Base-by-base conservation (phyloP, 2,113 vertebrate genomes). In the Tylochromis polylepis region DNA sequence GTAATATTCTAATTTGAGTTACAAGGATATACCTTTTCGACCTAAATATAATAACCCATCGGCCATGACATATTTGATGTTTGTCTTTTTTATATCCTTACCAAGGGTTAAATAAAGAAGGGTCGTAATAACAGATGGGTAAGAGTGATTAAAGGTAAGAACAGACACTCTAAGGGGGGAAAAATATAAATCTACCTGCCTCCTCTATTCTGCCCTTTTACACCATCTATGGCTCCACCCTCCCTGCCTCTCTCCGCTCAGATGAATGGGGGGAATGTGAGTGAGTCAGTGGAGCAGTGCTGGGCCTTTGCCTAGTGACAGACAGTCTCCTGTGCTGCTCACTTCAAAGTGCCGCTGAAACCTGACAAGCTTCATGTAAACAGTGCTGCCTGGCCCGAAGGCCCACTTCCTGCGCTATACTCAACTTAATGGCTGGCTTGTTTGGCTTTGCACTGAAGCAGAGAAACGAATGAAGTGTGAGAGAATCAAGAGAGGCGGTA, bases 401-500 rank as follows among this genome's bases (percentile, higher is more conserved):
- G 93, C 93, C 92, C 92, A 93, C 95, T 96, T 96, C 95, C 96
- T 96, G 96, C 90, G 91, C 94, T 95, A 95, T 91, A 94, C 92
- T 96, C 94, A 88, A 87, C 94, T 95, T 96, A 96, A 95, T 95
- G 93, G 94, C 93, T 82, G 92, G 93, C 93, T 94, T 96, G 95
- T 96, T 96, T 95, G 94, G 94, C 92, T 95, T 95, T 93, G 91
- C 94, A 89, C 85, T 65, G 90, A 88, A 93, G 94, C 95, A 86
- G 91, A 89, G 93, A 89, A 78, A 65, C 87, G 75, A 93, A 80
- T 31, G 87, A 83, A 56, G 83, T 87, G 87, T 20, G 79, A 86
- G 92, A 85, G 88, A 83, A 75, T 41, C 87, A 89, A 84, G 90
- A 88, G 89, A 81, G 56, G 87, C 60, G 65, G 87, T 86, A 9